Base-by-base conservation (phyloP, 2,888 invertebrate species). In the Orchesellides sinensis region DNA sequence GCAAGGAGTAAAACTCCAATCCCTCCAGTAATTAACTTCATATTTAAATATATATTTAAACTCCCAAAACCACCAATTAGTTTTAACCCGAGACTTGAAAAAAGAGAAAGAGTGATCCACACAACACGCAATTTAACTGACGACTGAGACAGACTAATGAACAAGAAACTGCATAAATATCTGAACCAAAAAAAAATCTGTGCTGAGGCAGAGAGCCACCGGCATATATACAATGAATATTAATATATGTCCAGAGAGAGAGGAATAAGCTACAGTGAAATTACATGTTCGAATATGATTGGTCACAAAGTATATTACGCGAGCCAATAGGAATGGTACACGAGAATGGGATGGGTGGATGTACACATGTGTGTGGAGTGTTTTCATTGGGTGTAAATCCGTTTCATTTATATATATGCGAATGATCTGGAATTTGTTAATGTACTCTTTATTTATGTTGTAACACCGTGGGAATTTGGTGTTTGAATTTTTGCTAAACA, bases 261-360 rank as follows among this genome's bases (percentile, higher is more conserved):
- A 32, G 19, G 10, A 21, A 52, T 52, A 8, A 4, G 12, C 63
- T 23, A 40, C 63, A 40, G 40, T 32, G 21, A 69, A 52, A 32
- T 68, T 49, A 69, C 68, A 69, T 63, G 73, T 59, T 73, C 73
- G 47, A 61, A 63, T 73, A 29, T 14, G 35, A 73, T 73, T 73
- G 73, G 73, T 19, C 47, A 63, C 6, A 25, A 47, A 8, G 17
- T 21, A 3, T 1, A 10, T 21, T 6, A n/a, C 17, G 6, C 6
- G 2, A 19, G 59, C 72, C 59, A 59, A 72, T 56, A 1, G n/a
- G 25, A 72, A 59, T 17, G 4, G 47, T 27, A 73, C 68, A 69
- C 68, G 66, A 66, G 66, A 66, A 66, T 21, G 6, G 47, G 17
- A 40, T 25, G 27, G 59, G 59, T 29, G 59, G 52, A 52, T 29